Conservation (phyloP, 2,797 vertebrate species). For the Hirundo rustica region DNA sequence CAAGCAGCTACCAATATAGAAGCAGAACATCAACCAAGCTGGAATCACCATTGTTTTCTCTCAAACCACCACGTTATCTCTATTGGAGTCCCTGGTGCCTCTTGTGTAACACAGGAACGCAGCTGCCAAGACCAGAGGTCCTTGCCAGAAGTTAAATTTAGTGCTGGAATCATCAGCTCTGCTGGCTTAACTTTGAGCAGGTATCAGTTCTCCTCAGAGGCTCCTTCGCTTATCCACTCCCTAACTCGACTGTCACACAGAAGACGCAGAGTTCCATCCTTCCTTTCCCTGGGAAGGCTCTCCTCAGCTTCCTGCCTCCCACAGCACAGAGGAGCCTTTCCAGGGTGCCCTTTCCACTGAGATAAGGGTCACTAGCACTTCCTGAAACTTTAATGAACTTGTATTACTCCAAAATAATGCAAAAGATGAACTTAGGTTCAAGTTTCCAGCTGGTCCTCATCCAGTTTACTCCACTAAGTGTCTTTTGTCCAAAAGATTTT, state of each 20-base stretch:
- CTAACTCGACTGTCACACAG: neutral
- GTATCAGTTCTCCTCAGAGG: neutral
- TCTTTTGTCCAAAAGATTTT: neutral
- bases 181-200: conserved; percentile 3
- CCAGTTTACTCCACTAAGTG: neutral
- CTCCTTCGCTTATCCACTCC: neutral
- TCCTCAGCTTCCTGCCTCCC: neutral
- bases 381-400: neutral
- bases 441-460: neutral
- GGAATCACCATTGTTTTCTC: conserved; percentile 3
- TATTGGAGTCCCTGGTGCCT: neutral
- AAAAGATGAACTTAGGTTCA: neutral
- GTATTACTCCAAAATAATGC: neutral
- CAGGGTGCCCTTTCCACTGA: neutral
- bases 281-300: neutral
- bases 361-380: neutral
- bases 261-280: neutral
- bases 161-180: neutral
- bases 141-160: conserved; percentile 30
- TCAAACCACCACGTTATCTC: neutral
- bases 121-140: neutral
- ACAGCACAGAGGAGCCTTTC: neutral
- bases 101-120: neutral
- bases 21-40: neutral
- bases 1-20: conserved; percentile 15